phyloP scores from a whole-genome alignment of 2,113 vertebrate genomes.

The Laticauda colubrina region DNA sequence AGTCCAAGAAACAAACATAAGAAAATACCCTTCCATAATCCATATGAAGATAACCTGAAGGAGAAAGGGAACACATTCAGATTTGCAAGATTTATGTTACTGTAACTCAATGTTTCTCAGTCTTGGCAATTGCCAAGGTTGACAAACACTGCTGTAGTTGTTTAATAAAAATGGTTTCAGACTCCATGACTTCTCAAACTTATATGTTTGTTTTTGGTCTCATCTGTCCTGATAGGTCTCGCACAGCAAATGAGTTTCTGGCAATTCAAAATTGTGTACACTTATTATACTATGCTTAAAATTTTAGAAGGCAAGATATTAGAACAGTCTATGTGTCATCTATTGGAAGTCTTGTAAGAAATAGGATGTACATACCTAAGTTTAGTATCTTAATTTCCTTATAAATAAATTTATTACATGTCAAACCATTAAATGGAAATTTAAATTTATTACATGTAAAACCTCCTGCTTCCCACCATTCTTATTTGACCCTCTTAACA shows the following conservation, averaged over 20 bases:
- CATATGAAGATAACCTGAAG: background rate
- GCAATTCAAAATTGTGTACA: background rate
- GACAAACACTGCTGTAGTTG: too few relatives aligned
- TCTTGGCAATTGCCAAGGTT: background rate
- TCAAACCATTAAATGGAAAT: background rate
- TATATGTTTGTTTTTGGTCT: background rate
- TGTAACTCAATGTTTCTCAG: background rate
- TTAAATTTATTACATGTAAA: background rate
- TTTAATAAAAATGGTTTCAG: background rate
- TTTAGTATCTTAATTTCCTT: background rate
- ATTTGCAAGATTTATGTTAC: background rate
- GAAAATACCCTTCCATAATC: background rate
- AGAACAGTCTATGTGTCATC: background rate
- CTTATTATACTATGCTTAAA: background rate
- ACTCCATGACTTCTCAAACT: background rate
- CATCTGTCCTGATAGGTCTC: background rate
- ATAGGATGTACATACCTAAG: background rate
- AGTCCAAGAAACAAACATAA: background rate
- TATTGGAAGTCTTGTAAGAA: background rate
- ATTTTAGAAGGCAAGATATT: background rate
- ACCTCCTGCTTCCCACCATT: background rate
- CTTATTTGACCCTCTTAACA: background rate
- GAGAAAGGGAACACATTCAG: background rate
- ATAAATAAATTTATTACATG: background rate
- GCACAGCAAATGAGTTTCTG: background rate